Evolutionary conservation across 2,113 vertebrate genomes (phyloP).

Genomic region (Dissostichus mawsoni): DNA sequence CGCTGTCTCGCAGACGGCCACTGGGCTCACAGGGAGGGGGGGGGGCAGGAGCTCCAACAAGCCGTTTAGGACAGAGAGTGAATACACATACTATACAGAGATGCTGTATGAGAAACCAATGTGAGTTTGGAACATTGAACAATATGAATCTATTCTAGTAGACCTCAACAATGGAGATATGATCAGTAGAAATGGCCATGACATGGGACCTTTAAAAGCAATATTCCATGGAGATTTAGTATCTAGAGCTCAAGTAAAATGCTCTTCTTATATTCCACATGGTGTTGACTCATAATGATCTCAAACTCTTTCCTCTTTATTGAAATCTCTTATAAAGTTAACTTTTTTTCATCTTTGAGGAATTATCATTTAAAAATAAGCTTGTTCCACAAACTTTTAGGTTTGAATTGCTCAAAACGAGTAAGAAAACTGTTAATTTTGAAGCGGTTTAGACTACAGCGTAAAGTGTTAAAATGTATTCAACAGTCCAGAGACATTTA

Average conservation of each 20-base stretch:
- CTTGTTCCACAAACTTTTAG: background rate
- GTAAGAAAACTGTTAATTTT: background rate
- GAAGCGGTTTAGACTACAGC: background rate
- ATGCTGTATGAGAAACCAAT: too few species aligned
- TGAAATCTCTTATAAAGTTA: background rate
- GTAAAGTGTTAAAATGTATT: background rate
- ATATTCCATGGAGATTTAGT: background rate
- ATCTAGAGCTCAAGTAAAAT: background rate
- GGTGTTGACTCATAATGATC: background rate
- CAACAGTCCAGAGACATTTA: background rate
- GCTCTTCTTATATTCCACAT: background rate
- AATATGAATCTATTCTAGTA: too few species aligned
- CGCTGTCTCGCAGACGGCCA: too few species aligned
- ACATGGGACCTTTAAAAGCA: too few species aligned
- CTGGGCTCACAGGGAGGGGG: too few species aligned
- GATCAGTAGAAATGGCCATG: too few species aligned
- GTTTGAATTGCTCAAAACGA: background rate
- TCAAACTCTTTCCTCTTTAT: too few species aligned
- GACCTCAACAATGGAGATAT: too few species aligned
- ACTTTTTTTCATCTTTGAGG: background rate
- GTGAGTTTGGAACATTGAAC: too few species aligned
- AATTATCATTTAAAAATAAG: background rate
- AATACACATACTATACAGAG: too few species aligned
- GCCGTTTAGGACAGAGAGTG: too few species aligned
- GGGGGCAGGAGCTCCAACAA: too few species aligned